phyloP scores from a whole-genome alignment of 2,797 vertebrate genomes.

The Cygnus olor region DNA sequence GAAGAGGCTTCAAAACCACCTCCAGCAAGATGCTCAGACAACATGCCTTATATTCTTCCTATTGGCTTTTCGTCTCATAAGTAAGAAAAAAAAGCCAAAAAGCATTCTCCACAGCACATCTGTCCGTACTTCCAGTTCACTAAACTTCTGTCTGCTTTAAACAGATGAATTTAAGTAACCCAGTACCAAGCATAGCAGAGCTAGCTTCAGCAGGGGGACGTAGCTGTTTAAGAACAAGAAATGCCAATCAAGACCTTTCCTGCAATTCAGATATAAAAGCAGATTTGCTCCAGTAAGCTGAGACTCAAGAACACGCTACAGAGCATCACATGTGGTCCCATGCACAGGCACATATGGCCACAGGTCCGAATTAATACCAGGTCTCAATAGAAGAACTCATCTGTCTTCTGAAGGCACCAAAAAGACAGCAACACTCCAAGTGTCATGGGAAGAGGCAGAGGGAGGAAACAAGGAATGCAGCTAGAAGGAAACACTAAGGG shows the following conservation, averaged over 20 bases:
- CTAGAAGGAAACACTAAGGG: background rate
- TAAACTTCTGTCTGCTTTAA: background rate
- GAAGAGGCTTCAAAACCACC: conserved; percentile 24
- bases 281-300: background rate
- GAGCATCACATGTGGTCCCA: background rate
- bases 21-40: background rate
- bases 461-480: background rate
- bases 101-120: background rate
- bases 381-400: background rate
- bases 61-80: background rate
- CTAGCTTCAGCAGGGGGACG: background rate
- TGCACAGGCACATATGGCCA: background rate
- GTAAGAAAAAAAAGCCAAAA: background rate
- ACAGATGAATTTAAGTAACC: background rate
- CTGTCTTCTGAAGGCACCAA: conserved; percentile 3
- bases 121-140: background rate
- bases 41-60: background rate
- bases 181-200: background rate
- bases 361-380: background rate
- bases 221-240: background rate
- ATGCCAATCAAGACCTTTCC: background rate
- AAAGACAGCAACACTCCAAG: background rate
- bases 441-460: background rate
- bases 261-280: background rate
- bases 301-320: background rate